Evolutionary conservation across 2,888 invertebrate species (phyloP).

Genomic region (Acanthococcus lagerstroemiae): DNA sequence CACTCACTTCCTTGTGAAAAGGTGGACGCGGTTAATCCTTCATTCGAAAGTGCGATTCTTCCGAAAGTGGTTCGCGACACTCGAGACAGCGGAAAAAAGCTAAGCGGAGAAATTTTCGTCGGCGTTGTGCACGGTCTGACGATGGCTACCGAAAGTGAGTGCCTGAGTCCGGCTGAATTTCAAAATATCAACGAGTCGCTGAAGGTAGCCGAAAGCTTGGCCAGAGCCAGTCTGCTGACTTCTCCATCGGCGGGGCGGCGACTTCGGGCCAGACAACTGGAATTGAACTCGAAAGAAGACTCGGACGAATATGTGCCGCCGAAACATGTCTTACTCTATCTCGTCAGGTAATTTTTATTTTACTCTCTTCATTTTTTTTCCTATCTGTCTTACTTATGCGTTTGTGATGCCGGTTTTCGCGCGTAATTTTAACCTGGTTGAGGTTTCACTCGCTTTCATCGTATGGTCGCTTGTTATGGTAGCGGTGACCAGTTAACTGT

Average conservation of each 20-base stretch:
- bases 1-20: slow-evolving; percentile 21
- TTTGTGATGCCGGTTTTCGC: background rate
- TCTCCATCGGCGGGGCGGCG: slow-evolving; percentile 49
- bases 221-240: slow-evolving; percentile 50
- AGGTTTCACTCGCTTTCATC: background rate
- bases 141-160: background rate
- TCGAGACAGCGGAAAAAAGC: too few relatives aligned
- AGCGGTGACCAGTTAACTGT: background rate
- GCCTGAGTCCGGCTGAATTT: slow-evolving; percentile 2
- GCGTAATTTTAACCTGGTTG: background rate
- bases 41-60: slow-evolving; percentile 20
- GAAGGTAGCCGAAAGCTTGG: slow-evolving; percentile 50
- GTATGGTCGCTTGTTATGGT: too few relatives aligned
- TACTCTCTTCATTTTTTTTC: background rate
- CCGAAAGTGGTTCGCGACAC: too few relatives aligned
- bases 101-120: slow-evolving; percentile 4
- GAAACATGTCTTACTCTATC: slow-evolving; percentile 51
- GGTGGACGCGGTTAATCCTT: slow-evolving; percentile 7
- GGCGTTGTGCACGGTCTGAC: background rate
- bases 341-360: slow-evolving; percentile 50
- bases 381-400: too few relatives aligned
- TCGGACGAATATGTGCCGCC: slow-evolving; percentile 48
- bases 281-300: slow-evolving; percentile 40
- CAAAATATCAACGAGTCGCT: slow-evolving; percentile 43
- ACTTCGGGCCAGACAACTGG: slow-evolving; percentile 48